Percentiles rank a stretch among this genome's conserved stretches.
phyloP scores from a whole-genome alignment of 1,140 invertebrate species.

The Centruroides sculpturatus region DNA sequence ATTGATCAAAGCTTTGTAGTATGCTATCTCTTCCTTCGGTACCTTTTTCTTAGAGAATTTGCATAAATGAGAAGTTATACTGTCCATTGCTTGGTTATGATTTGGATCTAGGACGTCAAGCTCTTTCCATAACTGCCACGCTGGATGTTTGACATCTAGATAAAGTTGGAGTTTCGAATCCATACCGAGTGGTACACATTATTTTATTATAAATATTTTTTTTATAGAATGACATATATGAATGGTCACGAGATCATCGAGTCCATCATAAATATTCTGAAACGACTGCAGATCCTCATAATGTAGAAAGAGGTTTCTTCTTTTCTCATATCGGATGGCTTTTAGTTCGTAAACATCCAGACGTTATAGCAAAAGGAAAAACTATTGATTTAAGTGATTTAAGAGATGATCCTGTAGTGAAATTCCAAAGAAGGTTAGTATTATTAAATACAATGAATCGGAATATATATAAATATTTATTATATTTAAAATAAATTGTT shows the following conservation, averaged over 20 bases:
- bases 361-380: conserved; percentile 71
- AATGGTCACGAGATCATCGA: conserved; percentile 86
- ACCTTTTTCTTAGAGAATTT: no score
- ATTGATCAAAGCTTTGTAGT: no score
- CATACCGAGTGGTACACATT: no score
- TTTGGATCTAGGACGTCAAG: no score
- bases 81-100: no score
- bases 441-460: no score
- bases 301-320: conserved; percentile 86
- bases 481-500: conserved; percentile 33
- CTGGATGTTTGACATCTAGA: no score
- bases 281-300: conserved; percentile 90
- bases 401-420: conserved; percentile 59
- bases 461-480: not conserved
- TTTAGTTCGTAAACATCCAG: conserved; percentile 75
- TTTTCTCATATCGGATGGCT: conserved; percentile 93
- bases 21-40: no score
- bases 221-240: conserved; percentile 43
- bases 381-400: conserved; percentile 76
- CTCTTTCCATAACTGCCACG: no score
- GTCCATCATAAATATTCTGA: conserved; percentile 94
- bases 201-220: conserved; percentile 19
- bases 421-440: conserved; percentile 57
- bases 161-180: no score
- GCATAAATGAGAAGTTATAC: no score